Percentiles rank a stretch among this genome's conserved stretches.
Evolutionary conservation across 2,888 invertebrate species (phyloP).

Genomic region (Oxycera nigricornis): DNA sequence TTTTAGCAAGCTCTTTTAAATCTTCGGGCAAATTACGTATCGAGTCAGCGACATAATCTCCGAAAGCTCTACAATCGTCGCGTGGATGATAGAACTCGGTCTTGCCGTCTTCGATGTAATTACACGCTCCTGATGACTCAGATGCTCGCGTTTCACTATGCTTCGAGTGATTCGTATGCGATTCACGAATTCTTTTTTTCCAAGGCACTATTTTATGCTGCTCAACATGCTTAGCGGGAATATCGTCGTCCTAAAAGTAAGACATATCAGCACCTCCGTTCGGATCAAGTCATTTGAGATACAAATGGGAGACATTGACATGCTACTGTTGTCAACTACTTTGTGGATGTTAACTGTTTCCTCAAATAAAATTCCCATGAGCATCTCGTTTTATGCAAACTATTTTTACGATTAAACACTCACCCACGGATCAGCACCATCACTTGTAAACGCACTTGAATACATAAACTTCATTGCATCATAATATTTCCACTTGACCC

Average conservation of each 20-base stretch:
- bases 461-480: slow-evolving; percentile 37
- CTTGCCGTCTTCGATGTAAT: background rate
- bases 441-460: slow-evolving; percentile 15
- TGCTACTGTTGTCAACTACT: background rate
- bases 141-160: background rate
- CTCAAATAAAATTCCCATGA: background rate
- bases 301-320: background rate
- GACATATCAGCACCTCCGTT: background rate
- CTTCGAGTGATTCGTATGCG: background rate
- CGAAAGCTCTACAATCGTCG: slow-evolving; percentile 12
- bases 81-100: background rate
- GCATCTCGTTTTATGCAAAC: background rate
- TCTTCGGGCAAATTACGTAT: slow-evolving; percentile 28
- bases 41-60: slow-evolving; percentile 25
- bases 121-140: background rate
- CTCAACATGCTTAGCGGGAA: background rate
- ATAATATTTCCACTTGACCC: slow-evolving; percentile 22
- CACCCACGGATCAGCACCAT: slow-evolving; percentile 20
- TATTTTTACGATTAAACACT: background rate
- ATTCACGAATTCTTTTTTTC: slow-evolving; percentile 23
- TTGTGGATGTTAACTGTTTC: background rate
- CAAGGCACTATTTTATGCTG: slow-evolving; percentile 16
- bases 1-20: slow-evolving; percentile 23
- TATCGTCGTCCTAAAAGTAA: slow-evolving; percentile 16
- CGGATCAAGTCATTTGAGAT: background rate